Evolutionary conservation across 2,797 vertebrate species (phyloP), one percentile per base, ranked within the genome.

Genomic region (Myotis myotis): DNA sequence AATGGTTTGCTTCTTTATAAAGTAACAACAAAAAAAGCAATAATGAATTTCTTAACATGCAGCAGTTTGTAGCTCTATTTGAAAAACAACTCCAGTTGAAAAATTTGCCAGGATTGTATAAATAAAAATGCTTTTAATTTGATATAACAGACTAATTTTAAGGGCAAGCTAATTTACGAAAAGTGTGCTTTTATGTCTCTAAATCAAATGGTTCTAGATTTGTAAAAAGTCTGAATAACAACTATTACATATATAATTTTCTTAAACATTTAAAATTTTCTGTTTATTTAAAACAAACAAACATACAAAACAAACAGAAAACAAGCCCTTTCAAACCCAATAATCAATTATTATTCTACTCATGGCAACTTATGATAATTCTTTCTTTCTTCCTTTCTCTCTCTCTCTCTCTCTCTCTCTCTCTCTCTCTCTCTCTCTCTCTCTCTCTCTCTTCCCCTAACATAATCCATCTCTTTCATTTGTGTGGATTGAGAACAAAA

Each of bases 61-160:
- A 62, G 75, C 74, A 96, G 87, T 79, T 81, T 76, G 13, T 62
- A 72, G 85, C 79, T 88, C 90, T 55, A 68, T 95, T 95, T 90
- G 74, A 85, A 93, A 94, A 96, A 72, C 41, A 87, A 60, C 66
- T 93, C 71, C 75, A 85, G 84, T 81, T 82, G 75, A 71, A 86
- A 97, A 93, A 97, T 82, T 91, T 75, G 53, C 95, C 93, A 85
- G 30, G 33, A 89, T 85, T 95, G 68, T 82, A 44, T 91, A 79
- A 89, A 91, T 94, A 94, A 92, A 97, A 96, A 87, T 90, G 88
- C 64, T 90, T 93, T 97, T 78, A 88, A 94, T 96, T 95, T 95
- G 92, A 95, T 80, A n/a, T 81, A 95, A 84, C 75, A 83, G 57
- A 13, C 93, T 93, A 71, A 96, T 96, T 97, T 89, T 74, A 96